Evolutionary conservation across 1,140 invertebrate species (phyloP), one percentile per base, ranked within the genome.

Genomic region (Drosophila navojoa): DNA sequence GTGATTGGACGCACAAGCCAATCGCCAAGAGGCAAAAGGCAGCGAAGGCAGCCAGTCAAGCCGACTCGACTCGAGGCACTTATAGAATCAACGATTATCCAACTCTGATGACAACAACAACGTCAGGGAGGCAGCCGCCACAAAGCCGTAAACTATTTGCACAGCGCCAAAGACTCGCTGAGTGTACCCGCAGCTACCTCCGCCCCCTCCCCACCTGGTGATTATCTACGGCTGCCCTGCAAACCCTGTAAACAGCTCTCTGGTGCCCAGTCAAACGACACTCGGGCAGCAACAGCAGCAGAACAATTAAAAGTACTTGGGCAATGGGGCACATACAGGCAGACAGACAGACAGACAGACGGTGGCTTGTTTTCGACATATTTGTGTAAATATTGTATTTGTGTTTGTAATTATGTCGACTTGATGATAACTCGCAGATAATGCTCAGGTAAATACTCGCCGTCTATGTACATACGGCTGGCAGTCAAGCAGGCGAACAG

Each of bases 381-480:
- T 81, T 81, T 80, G 74, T 67, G 85, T 84, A 89, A 89, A 89
- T 81, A 89, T 80, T 84, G 71, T 80, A 72, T 89, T 89, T 89
- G 84, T 63, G 80, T 80, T 90, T 84, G 85, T 89, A 89, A 89
- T 84, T 89, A 89, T 80, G 79, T 86, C 72, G 75, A 69, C 79
- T 87, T 69, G 82, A 86, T 78, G 82, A 87, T 87, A 87, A 87
- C 79, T 84, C 66, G 74, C 59, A 89, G 84, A 89, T 87, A 89
- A 87, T 89, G 67, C 79, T 10, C 66, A 77, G 77, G 84, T 80
- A 87, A 87, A 87, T 79, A 87, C 68, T 71, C 77, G 59, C 57
- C 27, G 58, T 42, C 52, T 38, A 50, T 42, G 49, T 42, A 52
- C 45, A 59, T 54, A 59, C 5, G 27, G 54, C 54, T 16, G 47